Evolutionary conservation across 2,113 vertebrate species (phyloP).

Genomic region (Sorex fumeus): DNA sequence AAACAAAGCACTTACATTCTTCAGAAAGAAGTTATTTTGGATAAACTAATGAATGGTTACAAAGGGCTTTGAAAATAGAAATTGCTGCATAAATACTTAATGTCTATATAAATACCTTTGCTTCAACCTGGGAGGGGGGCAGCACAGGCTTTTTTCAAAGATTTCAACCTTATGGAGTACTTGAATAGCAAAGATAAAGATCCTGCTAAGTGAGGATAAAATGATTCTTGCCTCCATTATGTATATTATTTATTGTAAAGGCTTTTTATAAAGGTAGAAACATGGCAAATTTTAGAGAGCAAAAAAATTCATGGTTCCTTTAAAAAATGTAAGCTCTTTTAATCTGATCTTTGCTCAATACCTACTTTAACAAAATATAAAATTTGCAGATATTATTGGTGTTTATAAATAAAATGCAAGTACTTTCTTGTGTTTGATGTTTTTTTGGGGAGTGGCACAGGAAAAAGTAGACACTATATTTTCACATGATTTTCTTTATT

Average conservation of each 20-base stretch:
- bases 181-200: constrained; percentile 69
- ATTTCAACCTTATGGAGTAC: constrained; percentile 67
- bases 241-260: constrained; percentile 70
- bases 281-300: constrained; percentile 69
- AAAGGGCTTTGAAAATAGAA: constrained; percentile 73
- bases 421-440: constrained; percentile 49
- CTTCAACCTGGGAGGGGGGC: constrained; percentile 42
- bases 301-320: constrained; percentile 52
- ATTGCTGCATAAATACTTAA: constrained; percentile 80
- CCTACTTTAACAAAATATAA: constrained; percentile 52
- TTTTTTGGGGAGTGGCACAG: constrained; percentile 12
- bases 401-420: constrained; percentile 54
- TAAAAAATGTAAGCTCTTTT: constrained; percentile 70
- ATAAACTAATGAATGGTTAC: constrained; percentile 77
- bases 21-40: constrained; percentile 72
- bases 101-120: constrained; percentile 77
- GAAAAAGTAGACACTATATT: constrained; percentile 33
- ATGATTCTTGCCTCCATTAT: constrained; percentile 74
- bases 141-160: constrained; percentile 65
- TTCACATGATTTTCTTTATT: constrained; percentile 34
- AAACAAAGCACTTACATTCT: constrained; percentile 63
- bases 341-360: constrained; percentile 58
- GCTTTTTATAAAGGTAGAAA: constrained; percentile 77
- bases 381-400: constrained; percentile 52
- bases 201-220: constrained; percentile 68